Evolutionary conservation across 1,140 invertebrate species (phyloP), one percentile per base, ranked within the genome.

Genomic region (Mamestra configurata): DNA sequence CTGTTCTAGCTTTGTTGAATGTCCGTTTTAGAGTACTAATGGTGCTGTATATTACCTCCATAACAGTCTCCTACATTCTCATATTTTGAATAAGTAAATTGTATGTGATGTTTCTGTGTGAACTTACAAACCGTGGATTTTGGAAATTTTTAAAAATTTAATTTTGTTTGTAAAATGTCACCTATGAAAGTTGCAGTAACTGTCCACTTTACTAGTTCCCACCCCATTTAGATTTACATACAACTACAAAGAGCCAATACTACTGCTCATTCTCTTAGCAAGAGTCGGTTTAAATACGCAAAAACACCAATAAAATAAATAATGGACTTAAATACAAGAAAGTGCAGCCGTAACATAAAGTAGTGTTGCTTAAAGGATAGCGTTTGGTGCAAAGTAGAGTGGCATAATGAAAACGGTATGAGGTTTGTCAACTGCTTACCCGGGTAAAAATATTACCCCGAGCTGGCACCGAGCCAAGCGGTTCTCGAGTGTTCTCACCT

Each of bases 51-150:
- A 61, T 57, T 57, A 22, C 53, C 53, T 24, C 10, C 22, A 57
- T 57, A 24, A 24, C 11, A 49, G 22, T 57, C 11, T 27, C 53
- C 53, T 13, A 18, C 22, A 57, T 11, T 10, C 11, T 57, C 53
- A 57, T 57, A 27, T 57, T 11, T 24, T 57, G 27, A 57, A 57
- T 57, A 57, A 57, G 27, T 57, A 57, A 57, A 57, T 57, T 57
- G 11, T 15, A 1, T 15, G 53, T 24, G 4, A 57, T 27, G 53
- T 57, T 57, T 57, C 22, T 22, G 20, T 24, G 13, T 11, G 53
- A 24, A 46, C 15, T 13, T 4, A 15, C 43, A 15, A 55, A 24
- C 53, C 11, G 20, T 24, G 11, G 11, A 24, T 22, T 24, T 55
- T 4, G 4, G 53, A 24, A 46, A 1, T 3, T 3, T 31, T 31